Percentiles rank a stretch among this genome's conserved stretches.
Conservation (phyloP, 2,113 vertebrate genomes). For the Callipepla squamata region DNA sequence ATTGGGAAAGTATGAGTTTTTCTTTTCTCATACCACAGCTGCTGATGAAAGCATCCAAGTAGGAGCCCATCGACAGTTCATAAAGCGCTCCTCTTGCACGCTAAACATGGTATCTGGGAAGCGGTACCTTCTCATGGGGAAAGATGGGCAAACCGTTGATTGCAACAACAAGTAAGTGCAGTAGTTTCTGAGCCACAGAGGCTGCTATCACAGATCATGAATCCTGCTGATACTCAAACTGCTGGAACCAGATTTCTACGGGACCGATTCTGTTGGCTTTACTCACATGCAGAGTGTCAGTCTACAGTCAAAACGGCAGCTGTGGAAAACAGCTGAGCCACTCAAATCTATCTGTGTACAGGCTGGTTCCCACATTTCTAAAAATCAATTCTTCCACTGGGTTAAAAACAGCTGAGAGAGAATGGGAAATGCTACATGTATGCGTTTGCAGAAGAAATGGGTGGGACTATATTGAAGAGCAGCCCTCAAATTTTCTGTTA, state of each 20-base stretch:
- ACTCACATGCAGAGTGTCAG: background rate
- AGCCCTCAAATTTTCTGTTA: background rate
- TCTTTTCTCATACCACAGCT: constrained; percentile 19
- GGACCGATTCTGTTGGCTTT: background rate
- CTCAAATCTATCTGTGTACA: background rate
- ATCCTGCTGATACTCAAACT: background rate
- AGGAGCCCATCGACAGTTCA: constrained; percentile 49
- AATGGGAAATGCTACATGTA: background rate
- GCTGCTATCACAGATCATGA: rapidly evolving
- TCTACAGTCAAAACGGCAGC: background rate
- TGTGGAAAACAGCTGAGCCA: background rate
- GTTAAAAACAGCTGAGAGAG: background rate
- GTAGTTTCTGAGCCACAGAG: background rate
- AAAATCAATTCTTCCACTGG: background rate
- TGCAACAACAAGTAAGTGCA: constrained; percentile 58
- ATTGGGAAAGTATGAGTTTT: background rate
- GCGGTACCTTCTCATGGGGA: constrained; percentile 75
- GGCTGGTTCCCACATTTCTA: background rate
- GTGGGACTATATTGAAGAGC: background rate
- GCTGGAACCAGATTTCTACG: background rate
- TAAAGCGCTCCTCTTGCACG: constrained; percentile 25
- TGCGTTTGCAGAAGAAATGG: background rate
- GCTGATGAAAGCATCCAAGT: constrained; percentile 42
- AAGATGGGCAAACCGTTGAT: constrained; percentile 5
- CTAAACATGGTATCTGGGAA: constrained; percentile 29